Percentiles rank a stretch among this genome's conserved stretches.
These are phyloP conservation scores for Halictus quadricinctus DNA, from an alignment of 2,888 invertebrate genomes.

Conservation along the genomic window DNA sequence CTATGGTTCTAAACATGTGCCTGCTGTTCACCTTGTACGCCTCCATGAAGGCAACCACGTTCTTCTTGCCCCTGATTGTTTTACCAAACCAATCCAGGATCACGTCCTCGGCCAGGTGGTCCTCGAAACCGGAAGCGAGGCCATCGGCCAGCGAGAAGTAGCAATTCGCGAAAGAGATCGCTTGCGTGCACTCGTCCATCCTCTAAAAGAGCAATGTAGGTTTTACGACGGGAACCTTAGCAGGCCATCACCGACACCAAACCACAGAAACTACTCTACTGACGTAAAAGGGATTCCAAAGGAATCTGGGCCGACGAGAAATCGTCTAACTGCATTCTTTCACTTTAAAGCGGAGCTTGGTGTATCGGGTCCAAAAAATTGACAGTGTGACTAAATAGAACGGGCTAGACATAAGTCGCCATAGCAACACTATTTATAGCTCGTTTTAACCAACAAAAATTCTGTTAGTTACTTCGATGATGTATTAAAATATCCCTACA, in stretches of 20 bases:
- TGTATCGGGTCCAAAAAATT: not conserved
- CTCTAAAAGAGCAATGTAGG: slow-evolving; percentile 17
- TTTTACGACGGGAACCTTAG: not conserved
- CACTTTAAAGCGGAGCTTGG: not conserved
- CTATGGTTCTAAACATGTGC: slow-evolving; percentile 83
- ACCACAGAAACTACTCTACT: slow-evolving; percentile 22
- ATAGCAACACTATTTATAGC: too few relatives aligned
- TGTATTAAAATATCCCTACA: not conserved
- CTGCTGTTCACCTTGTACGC: slow-evolving; percentile 83
- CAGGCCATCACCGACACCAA: not conserved
- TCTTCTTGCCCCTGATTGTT: slow-evolving; percentile 85
- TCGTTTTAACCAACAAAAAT: not conserved
- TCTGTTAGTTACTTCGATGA: not conserved
- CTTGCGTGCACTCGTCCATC: slow-evolving; percentile 66
- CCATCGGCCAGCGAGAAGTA: slow-evolving; percentile 84
- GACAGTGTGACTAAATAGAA: not conserved
- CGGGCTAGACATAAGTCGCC: not conserved
- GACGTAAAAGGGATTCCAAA: not conserved
- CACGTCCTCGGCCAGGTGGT: slow-evolving; percentile 84
- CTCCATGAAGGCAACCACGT: slow-evolving; percentile 85
- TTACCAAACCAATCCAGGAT: slow-evolving; percentile 87
- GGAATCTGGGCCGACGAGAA: not conserved
- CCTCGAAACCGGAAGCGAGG: slow-evolving; percentile 83
- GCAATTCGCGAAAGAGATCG: slow-evolving; percentile 83
- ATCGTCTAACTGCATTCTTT: not conserved